Evolutionary conservation across 2,888 invertebrate genomes (phyloP), one percentile per base, ranked within the genome.

Genomic region (Ophraella communa): DNA sequence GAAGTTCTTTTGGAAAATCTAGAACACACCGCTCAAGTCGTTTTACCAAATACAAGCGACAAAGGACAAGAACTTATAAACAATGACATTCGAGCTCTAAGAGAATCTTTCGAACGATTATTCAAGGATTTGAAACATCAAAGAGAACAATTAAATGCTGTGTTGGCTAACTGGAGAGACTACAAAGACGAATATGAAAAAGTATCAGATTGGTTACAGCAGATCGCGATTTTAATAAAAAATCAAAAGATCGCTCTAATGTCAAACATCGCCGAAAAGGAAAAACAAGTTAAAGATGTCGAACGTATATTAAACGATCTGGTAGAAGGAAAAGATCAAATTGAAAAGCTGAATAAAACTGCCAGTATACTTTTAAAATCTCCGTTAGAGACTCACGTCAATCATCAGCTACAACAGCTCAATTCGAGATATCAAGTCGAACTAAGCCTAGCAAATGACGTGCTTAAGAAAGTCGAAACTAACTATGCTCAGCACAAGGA

Each of bases 111-210:
- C 74, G 91, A 93, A 74, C 87, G 88, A 68, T 83, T 96, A 4
- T 95, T 95, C 80, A 91, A 90, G 81, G 95, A 95, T 77, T 90
- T 96, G 33, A 89, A 90, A 76, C 88, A 92, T 74, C 94, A 95
- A 79, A 94, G 95, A 77, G 90, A 89, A 71, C 91, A 93, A 78
- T 80, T 96, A 18, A 94, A 94, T 82, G 87, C 88, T 2, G 93
- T 91, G 2, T 88, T 95, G 64, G 86, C 87, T 57, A 92, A 94
- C 76, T 94, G 95, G 93, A 87, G 94, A 60, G 92, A 94, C 66
- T 96, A 93, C 83, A 95, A 95, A 81, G 95, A 95, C 77, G 95
- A 96, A 81, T 95, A 93, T 77, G 95, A 96, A 79, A 87, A 93
- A 65, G 83, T 96, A 14, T 94, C 94, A 55, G 95, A 96, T 80